Evolutionary conservation across 2,888 invertebrate species (phyloP).

Genomic region (Drosophila acutilabella): DNA sequence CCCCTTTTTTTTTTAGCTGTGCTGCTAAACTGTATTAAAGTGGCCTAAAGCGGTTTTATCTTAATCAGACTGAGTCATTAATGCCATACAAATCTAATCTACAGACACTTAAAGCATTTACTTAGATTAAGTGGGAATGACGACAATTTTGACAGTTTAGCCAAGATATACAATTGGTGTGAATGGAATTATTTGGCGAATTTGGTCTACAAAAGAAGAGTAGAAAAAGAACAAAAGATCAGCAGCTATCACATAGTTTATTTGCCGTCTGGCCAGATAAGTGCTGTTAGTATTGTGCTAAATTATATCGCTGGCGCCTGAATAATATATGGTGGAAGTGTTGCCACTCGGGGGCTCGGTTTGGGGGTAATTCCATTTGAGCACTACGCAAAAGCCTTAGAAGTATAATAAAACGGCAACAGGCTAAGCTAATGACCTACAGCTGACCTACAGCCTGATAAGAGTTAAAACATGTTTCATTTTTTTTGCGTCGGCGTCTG

Average conservation of each 20-base stretch:
- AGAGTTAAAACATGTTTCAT: background rate
- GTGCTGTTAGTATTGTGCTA: constrained; percentile 34
- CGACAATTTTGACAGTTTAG: constrained; percentile 5
- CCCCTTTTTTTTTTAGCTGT: constrained; percentile 25
- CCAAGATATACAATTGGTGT: constrained; percentile 23
- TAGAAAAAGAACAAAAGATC: background rate
- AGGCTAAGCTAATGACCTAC: constrained; percentile 55
- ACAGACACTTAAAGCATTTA: background rate
- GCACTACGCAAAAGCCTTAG: constrained; percentile 31
- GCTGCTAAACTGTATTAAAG: constrained; percentile 9
- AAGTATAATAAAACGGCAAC: constrained; percentile 1
- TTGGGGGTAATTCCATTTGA: constrained; percentile 42
- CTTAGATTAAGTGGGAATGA: constrained; percentile 12
- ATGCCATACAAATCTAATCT: constrained; percentile 8
- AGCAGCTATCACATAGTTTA: constrained; percentile 27
- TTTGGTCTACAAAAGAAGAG: background rate
- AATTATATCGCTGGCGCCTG: constrained; percentile 28
- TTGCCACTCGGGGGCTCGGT: constrained; percentile 19
- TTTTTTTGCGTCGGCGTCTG: constrained; percentile 7
- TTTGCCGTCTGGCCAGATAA: constrained; percentile 45
- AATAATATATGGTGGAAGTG: background rate
- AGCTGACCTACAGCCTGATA: constrained; percentile 64
- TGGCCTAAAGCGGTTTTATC: constrained; percentile 33
- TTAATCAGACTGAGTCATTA: constrained; percentile 11
- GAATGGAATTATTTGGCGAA: constrained; percentile 35